Conservation (phyloP, 2,113 vertebrate genomes). For the Anser cygnoides region DNA sequence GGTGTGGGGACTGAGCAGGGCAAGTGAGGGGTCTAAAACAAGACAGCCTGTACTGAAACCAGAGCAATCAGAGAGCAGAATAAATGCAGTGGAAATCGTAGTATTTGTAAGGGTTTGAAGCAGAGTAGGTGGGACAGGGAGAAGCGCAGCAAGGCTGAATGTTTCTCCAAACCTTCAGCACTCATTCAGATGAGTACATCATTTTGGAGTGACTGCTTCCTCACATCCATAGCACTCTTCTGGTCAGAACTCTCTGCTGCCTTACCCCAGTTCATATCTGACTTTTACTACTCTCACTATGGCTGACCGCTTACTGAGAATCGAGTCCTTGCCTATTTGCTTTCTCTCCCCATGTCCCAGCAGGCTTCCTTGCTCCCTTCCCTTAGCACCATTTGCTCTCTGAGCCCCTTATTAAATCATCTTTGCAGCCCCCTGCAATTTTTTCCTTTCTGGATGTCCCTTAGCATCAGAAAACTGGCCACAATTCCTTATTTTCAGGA, state of each 20-base stretch:
- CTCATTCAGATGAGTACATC: not conserved
- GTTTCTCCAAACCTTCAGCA: not conserved
- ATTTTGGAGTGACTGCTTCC: not conserved
- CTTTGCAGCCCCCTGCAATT: not conserved
- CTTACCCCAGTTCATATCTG: not conserved
- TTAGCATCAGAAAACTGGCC: not conserved
- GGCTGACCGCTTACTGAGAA: not conserved
- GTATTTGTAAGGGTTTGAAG: not conserved
- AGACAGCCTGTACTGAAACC: constrained; percentile 3
- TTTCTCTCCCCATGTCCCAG: not conserved
- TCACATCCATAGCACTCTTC: not conserved
- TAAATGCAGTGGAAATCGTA: not conserved
- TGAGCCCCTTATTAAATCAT: not conserved
- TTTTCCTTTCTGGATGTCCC: not conserved
- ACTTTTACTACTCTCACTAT: not conserved
- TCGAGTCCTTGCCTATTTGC: not conserved
- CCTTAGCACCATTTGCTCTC: not conserved
- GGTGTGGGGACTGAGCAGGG: not conserved
- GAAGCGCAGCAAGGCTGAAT: not conserved
- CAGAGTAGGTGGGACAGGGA: not conserved
- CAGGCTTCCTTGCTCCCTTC: not conserved
- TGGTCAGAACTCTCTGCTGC: not conserved
- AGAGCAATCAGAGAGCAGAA: not conserved
- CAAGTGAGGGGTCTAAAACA: not conserved
- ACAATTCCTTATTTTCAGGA: not conserved